These are phyloP conservation scores for Gobio gobio DNA, from an alignment of 2,113 vertebrate species.

Conservation along the genomic window DNA sequence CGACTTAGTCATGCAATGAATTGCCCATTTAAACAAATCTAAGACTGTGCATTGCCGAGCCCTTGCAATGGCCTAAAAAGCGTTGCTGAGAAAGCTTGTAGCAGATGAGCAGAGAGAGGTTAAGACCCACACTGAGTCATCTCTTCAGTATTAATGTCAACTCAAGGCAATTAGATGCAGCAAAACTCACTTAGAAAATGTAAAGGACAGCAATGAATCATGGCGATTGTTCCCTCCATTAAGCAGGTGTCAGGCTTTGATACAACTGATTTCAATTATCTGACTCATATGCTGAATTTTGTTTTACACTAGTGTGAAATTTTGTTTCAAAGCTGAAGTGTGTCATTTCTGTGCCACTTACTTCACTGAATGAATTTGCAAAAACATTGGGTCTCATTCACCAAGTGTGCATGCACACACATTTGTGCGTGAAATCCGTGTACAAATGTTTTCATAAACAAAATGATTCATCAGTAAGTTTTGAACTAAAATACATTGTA, in stretches of 20 bases:
- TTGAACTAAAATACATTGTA: neutral
- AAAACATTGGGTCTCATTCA: neutral
- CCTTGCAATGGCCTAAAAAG: conserved; percentile 4
- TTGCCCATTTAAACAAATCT: conserved; percentile 2
- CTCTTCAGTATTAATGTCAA: conserved; percentile 53
- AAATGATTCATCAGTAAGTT: neutral
- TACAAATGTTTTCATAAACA: neutral
- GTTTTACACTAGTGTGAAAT: neutral
- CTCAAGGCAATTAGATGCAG: conserved; percentile 41
- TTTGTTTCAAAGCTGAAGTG: neutral
- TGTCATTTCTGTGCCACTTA: neutral
- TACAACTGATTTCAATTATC: neutral
- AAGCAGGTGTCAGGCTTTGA: conserved; percentile 20
- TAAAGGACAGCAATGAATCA: conserved; percentile 43
- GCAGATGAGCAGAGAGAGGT: neutral
- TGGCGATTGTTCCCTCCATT: neutral
- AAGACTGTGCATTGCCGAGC: conserved; percentile 1
- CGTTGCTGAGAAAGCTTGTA: neutral
- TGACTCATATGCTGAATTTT: neutral
- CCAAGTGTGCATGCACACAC: neutral
- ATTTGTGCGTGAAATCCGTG: neutral
- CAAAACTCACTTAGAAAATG: conserved; percentile 32
- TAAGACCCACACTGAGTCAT: conserved; percentile 41
- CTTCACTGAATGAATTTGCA: neutral
- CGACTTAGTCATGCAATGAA: conserved; percentile 26